Evolutionary conservation across 2,113 vertebrate species (phyloP), one percentile per base, ranked within the genome.

Genomic region (mouse (Mus musculus)): DNA sequence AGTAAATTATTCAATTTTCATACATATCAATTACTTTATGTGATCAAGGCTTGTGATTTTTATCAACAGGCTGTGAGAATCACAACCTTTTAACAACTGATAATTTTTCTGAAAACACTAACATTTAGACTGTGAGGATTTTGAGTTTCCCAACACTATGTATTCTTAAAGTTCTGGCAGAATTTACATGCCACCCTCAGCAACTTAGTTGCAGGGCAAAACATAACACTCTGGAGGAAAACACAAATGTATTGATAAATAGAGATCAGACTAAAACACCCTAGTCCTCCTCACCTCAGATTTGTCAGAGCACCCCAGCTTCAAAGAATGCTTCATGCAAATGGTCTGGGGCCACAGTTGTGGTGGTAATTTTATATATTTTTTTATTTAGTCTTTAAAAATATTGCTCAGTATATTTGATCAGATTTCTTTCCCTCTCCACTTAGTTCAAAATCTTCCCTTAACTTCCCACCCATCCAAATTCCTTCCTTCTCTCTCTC

Each of bases 11-110:
- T 97, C 59, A 76, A 1, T 95, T 91, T 94, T 91, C 52, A 78
- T 89, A 89, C 36, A 36, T 36, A 54, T 97, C 89, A 89, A 49
- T 89, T 75, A 94, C 36, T 91, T 95, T 19, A 36, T 93, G 30
- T 92, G 90, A 95, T 90, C 67, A 96, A 88, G 92, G 42, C n/a
- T 93, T 95, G 87, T 95, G 54, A 91, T 89, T 72, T 17, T 96
- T 90, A 61, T 82, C 90, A 91, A 63, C 9, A 59, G n/a, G 28
- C 26, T 17, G 13, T 65, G 26, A n/a, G 67, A 76, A 82, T 88
- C 33, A 30, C 39, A 85, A 42, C 63, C 78, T 89, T 94, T 93
- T 33, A 92, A 63, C 33, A 96, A 88, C 3, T 87, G 56, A 81
- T 91, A 28, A 39, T 95, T 89, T 92, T 93, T 84, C 94, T 76